A percentile compares a stretch with the other conserved stretches of the same genome.
Conservation (phyloP, 2,113 vertebrate genomes). For the Hipposideros armiger region DNA sequence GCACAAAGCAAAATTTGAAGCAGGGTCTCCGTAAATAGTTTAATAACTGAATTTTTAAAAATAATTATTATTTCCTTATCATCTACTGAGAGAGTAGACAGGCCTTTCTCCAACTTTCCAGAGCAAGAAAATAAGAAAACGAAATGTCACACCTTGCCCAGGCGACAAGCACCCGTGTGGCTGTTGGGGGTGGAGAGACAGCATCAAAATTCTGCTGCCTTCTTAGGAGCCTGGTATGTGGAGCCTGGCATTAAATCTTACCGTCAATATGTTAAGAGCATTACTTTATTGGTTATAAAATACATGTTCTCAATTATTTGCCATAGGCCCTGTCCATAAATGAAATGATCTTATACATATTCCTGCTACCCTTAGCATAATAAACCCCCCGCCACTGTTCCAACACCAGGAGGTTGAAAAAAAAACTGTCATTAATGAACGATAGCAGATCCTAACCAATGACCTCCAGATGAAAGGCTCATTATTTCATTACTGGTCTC, state of each 20-base stretch:
- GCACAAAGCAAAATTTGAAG: neutral
- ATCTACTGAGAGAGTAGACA: neutral
- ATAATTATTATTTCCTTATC: neutral
- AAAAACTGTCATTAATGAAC: conserved; percentile 73
- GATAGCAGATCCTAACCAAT: conserved; percentile 57
- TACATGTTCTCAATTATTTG: conserved; percentile 64
- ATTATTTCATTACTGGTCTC: conserved; percentile 76
- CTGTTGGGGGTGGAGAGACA: neutral
- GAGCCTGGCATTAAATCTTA: conserved; percentile 51
- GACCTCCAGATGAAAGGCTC: conserved; percentile 78
- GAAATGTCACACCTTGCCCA: neutral
- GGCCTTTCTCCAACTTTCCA: neutral
- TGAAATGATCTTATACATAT: conserved; percentile 73
- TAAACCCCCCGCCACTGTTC: conserved; percentile 64
- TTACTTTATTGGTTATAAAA: conserved; percentile 76
- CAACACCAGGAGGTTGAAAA: conserved; percentile 61
- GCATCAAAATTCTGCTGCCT: neutral
- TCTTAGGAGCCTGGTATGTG: neutral
- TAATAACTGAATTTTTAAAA: neutral
- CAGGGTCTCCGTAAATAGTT: neutral
- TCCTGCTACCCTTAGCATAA: conserved; percentile 70
- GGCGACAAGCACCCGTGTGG: neutral
- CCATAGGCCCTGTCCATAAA: conserved; percentile 63
- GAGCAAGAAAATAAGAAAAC: conserved; percentile 32
- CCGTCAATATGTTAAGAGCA: conserved; percentile 27